Base-by-base conservation (phyloP, 2,113 vertebrate species). In the Notothenia rossii region DNA sequence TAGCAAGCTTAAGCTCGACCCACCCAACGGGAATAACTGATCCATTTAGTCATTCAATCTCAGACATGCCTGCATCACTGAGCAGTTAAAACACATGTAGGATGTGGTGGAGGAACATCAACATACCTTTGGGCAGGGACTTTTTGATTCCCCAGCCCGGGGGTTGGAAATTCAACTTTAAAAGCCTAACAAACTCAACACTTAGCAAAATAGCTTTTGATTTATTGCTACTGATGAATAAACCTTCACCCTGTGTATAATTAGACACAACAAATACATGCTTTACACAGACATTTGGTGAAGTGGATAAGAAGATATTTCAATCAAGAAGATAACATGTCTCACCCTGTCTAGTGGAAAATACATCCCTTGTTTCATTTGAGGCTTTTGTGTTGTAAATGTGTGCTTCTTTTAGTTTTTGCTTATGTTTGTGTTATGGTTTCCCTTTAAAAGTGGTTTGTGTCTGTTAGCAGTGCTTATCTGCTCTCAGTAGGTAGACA, bases 91-190 rank as follows among this genome's bases (percentile, higher is more conserved):
- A 62, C 15, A 60, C 49, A 65, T 25, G 14, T 58, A 73, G 63
- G 73, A 83, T 80, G 61, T 82, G 62, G 72, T 76, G 12, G 46
- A 62, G 48, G 51, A 78, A 61, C 56, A 36, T 60, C 68, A 69
- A 40, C 75, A 75, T 77, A 69, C 51, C 55, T 56, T 18, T 5
- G n/a, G 69, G 65, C 0, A 1, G 40, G 69, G 67, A 54, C 29
- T 75, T 69, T 84, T 70, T 78, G 10, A 79, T 76, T 65, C 29
- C 53, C 59, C 60, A 67, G 40, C 55, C 36, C 36, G 4, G 6
- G 13, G 36, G 11, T 29, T 62, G 56, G 18, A 71, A 54, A 56
- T 56, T 59, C 1, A 7, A 36, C 73, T 63, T 56, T 68, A 20
- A 58, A 75, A 18, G 18, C 18, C n/a, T 12, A 1, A 13, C 61